Evolutionary conservation across 2,113 vertebrate genomes (phyloP).

Genomic region (Danionella cerebrum): DNA sequence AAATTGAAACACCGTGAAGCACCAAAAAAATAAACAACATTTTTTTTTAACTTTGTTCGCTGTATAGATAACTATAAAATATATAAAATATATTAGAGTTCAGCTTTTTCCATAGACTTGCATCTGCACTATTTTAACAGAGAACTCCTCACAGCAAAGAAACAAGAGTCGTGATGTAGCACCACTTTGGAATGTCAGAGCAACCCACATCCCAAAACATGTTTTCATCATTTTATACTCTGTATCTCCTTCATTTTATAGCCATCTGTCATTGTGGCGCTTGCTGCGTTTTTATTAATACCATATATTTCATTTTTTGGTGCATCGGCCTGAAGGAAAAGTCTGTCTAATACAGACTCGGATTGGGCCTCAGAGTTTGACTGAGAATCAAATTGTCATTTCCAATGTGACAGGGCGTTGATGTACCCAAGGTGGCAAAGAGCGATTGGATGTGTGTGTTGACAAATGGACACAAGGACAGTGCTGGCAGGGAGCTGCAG

Average conservation of each 20-base stretch:
- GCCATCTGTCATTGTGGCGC: constrained; percentile 1
- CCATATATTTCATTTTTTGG: constrained; percentile 48
- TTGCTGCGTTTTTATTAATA: constrained; percentile 8
- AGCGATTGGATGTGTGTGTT: constrained; percentile 78
- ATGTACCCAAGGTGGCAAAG: constrained; percentile 70
- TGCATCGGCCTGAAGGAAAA: constrained; percentile 45
- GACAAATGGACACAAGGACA: constrained; percentile 76
- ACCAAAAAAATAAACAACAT: too few relatives aligned
- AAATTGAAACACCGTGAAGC: too few relatives aligned
- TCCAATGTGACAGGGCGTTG: constrained; percentile 68
- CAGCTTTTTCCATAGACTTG: too few relatives aligned
- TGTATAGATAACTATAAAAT: too few relatives aligned
- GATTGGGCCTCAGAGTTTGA: constrained; percentile 51
- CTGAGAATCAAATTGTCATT: constrained; percentile 69
- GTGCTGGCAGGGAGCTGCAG: constrained; percentile 69
- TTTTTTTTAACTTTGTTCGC: too few relatives aligned
- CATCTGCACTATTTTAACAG: too few relatives aligned
- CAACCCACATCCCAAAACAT: constrained; percentile 26
- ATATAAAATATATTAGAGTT: too few relatives aligned
- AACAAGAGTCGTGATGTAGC: not conserved
- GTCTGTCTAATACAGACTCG: constrained; percentile 52
- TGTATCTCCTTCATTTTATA: constrained; percentile 36
- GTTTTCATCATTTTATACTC: constrained; percentile 28
- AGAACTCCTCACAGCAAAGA: too few relatives aligned
- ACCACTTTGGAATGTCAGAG: not conserved